Evolutionary conservation across 2,113 vertebrate genomes (phyloP).

Genomic region (Kryptolebias marmoratus): DNA sequence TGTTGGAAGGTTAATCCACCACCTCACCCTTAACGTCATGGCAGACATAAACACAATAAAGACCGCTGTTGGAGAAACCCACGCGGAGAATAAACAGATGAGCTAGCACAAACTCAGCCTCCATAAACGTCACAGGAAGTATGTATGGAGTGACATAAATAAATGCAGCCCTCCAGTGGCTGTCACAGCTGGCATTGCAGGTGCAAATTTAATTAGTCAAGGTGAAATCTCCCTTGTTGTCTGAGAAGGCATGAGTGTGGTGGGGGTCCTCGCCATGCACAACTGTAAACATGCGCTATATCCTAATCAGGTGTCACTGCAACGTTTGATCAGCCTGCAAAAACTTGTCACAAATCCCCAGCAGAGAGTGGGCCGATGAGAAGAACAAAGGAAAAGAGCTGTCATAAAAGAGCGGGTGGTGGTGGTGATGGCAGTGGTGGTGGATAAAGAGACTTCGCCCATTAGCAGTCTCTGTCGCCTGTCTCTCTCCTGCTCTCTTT

Average conservation of each 20-base stretch:
- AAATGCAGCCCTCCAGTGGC: slow-evolving; percentile 82
- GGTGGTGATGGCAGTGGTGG: slow-evolving; percentile 79
- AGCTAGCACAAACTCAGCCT: slow-evolving; percentile 60
- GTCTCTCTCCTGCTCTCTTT: slow-evolving; percentile 53
- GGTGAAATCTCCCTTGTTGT: slow-evolving; percentile 91
- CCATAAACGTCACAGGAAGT: slow-evolving; percentile 73
- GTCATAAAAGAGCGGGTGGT: slow-evolving; percentile 85
- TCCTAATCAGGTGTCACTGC: slow-evolving; percentile 93
- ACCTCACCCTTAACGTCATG: slow-evolving; percentile 9
- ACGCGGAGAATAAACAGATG: slow-evolving; percentile 46
- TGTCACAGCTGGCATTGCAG: slow-evolving; percentile 88
- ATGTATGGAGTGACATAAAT: slow-evolving; percentile 78
- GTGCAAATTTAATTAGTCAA: slow-evolving; percentile 97
- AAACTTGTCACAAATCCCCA: slow-evolving; percentile 93
- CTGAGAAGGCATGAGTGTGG: slow-evolving; percentile 67
- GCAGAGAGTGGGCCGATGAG: slow-evolving; percentile 87
- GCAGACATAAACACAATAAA: slow-evolving; percentile 37
- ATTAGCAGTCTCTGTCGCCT: slow-evolving; percentile 83
- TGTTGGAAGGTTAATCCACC: slow-evolving; percentile 4
- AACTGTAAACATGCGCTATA: slow-evolving; percentile 92
- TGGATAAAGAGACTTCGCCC: slow-evolving; percentile 87
- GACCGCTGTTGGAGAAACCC: slow-evolving; percentile 38
- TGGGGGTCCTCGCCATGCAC: slow-evolving; percentile 83
- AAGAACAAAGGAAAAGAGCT: slow-evolving; percentile 91
- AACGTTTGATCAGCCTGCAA: slow-evolving; percentile 92